Evolutionary conservation across 2,113 vertebrate genomes (phyloP), one percentile per base, ranked within the genome.

Genomic region (Isurus oxyrinchus): DNA sequence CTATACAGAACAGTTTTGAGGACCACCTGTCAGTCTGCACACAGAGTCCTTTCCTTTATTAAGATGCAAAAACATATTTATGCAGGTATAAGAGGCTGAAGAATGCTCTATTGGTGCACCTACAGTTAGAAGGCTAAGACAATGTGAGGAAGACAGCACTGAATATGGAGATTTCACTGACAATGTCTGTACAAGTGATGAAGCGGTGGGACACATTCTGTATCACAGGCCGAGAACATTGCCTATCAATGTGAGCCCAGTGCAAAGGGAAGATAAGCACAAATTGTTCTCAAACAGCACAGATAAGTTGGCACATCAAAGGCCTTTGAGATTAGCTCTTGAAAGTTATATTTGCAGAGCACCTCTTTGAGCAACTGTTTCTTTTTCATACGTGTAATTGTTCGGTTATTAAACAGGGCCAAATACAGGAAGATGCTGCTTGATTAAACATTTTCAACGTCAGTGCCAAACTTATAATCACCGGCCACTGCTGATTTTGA

Each of bases 251-350:
- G 27, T 95, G 44, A 69, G 14, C 49, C 67, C 66, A 55, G 67
- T 95, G 94, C 94, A 95, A 72, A 31, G 5, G 27, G 27, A 76
- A 95, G 94, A 95, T 95, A 95, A 95, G 44, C 67, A 5, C 66
- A 95, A 95, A 76, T 27, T 27, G 13, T 7, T 72, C 94, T 95
- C 94, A 76, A 95, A 95, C 44, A 95, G 66, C 25, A 35, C 6
- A 55, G 94, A 95, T 95, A 95, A 76, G 44, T 95, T 95, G 94
- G 44, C 49, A 72, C 44, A 95, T 55, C 94, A 95, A 95, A 76
- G 67, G 44, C 94, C 94, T 76, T 55, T 95, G 94, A 95, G 94
- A 95, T 95, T 95, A 95, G 67, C 49, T 76, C 67, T 67, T 72
- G 67, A 76, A 49, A 49, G 67, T 49, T 55, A 95, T 44, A 95